These are phyloP conservation scores for Callochromis pleurospilus DNA, from an alignment of 2,113 vertebrate genomes.

Conservation along the genomic window DNA sequence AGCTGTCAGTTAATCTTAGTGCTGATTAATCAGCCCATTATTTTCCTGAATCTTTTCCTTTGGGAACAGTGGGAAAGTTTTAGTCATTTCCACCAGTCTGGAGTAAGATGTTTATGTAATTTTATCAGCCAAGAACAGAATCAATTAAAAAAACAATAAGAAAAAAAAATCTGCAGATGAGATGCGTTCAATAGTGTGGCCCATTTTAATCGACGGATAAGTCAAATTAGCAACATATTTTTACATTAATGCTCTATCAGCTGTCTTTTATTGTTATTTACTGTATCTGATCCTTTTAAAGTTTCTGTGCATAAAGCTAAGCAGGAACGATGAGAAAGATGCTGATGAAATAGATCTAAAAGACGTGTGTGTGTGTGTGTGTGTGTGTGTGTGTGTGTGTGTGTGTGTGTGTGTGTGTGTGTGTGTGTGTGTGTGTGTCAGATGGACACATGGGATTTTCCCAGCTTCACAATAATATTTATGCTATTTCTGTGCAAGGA, in stretches of 20 bases:
- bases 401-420: background rate
- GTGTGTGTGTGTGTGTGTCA: background rate
- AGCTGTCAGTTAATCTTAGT: background rate
- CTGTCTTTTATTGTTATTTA: background rate
- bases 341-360: background rate
- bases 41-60: background rate
- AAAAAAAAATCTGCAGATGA: background rate
- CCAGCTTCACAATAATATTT: slow-evolving; percentile 22
- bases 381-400: background rate
- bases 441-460: slow-evolving; percentile 47
- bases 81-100: background rate
- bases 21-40: background rate
- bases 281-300: background rate
- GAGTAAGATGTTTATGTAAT: background rate
- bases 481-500: slow-evolving; percentile 62
- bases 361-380: background rate
- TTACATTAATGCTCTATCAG: background rate
- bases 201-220: background rate
- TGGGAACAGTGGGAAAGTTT: background rate
- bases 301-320: background rate
- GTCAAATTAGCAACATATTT: background rate
- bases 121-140: background rate
- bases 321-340: background rate
- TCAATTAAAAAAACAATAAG: background rate
- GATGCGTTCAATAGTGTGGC: background rate